Evolutionary conservation across 2,797 vertebrate species (phyloP).

Genomic region (Pipistrellus pipistrellus): DNA sequence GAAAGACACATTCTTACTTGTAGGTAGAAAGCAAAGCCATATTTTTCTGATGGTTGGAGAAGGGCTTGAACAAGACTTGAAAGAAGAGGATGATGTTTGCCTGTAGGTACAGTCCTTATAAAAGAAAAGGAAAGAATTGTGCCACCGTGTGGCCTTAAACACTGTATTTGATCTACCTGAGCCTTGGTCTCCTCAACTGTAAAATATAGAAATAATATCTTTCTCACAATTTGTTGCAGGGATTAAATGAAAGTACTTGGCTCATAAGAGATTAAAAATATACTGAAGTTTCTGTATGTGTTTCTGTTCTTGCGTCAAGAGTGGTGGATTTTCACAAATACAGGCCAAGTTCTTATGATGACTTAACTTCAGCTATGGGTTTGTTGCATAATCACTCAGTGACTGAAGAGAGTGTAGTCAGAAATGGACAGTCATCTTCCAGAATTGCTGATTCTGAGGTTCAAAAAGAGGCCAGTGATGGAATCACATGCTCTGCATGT

Average conservation of each 20-base stretch:
- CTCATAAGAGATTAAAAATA: slow-evolving; percentile 33
- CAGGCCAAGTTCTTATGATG: not conserved
- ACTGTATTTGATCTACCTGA: not conserved
- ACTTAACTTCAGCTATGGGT: not conserved
- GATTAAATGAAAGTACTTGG: slow-evolving; percentile 39
- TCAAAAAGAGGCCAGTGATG: not conserved
- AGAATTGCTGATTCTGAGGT: not conserved
- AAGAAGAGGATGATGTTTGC: not conserved
- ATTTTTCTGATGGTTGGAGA: not conserved
- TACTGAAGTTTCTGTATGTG: not conserved
- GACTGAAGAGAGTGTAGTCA: not conserved
- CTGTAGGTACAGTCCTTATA: not conserved
- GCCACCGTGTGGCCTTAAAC: not conserved
- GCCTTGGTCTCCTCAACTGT: not conserved
- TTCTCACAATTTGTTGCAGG: slow-evolving; percentile 16
- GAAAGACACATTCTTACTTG: not conserved
- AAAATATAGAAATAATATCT: slow-evolving; percentile 39
- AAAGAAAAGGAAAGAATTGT: slow-evolving; percentile 25
- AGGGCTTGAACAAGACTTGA: slow-evolving; percentile 15
- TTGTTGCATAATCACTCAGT: not conserved
- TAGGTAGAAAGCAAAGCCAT: not conserved
- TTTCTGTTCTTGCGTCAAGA: not conserved
- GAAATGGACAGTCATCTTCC: not conserved
- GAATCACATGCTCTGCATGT: not conserved
- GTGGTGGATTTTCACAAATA: slow-evolving; percentile 52